Evolutionary conservation across 2,888 invertebrate species (phyloP).

Genomic region (Nymphalis polychloros): DNA sequence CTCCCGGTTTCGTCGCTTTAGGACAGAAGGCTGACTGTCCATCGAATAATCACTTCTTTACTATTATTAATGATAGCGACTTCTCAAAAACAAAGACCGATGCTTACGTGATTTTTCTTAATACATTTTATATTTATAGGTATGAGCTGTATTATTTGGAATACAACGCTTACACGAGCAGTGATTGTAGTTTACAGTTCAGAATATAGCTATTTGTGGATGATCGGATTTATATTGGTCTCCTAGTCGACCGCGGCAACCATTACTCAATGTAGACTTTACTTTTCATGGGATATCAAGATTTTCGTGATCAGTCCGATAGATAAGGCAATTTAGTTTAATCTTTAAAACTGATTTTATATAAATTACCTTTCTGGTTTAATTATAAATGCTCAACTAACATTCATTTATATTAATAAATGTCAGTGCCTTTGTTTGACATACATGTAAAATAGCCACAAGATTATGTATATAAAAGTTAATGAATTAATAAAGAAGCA

Average conservation of each 20-base stretch:
- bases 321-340: conserved; percentile 40
- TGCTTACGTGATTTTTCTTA: too few relatives aligned
- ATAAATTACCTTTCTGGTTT: too few relatives aligned
- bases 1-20: conserved; percentile 5
- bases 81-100: too few relatives aligned
- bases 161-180: background rate
- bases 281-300: conserved; percentile 62
- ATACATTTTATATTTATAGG: too few relatives aligned
- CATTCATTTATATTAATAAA: too few relatives aligned
- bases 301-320: conserved; percentile 55
- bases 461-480: too few relatives aligned
- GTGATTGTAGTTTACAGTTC: background rate
- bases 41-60: background rate
- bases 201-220: conserved; percentile 3
- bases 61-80: background rate
- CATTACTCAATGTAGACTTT: conserved; percentile 60
- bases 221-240: conserved; percentile 6
- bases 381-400: too few relatives aligned
- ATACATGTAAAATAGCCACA: too few relatives aligned
- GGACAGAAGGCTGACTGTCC: background rate
- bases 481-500: too few relatives aligned
- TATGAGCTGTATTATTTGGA: background rate
- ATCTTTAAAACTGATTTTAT: background rate
- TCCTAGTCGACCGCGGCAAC: conserved; percentile 36
- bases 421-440: too few relatives aligned